Evolutionary conservation across 37 sponge, comb jelly and placozoan species (phyloP).

Genomic region (Beroe ovata): DNA sequence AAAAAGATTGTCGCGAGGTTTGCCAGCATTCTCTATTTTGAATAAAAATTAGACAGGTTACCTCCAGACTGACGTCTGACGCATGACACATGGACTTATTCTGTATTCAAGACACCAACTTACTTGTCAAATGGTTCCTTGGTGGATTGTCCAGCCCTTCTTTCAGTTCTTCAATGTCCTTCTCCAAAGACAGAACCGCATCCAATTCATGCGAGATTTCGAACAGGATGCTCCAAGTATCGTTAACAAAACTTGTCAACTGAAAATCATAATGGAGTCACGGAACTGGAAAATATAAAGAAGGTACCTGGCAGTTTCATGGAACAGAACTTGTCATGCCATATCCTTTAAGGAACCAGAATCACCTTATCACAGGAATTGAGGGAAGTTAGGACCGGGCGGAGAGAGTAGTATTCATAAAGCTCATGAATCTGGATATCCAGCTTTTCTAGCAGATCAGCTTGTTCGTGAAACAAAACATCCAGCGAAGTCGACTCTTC

Average conservation of each 20-base stretch:
- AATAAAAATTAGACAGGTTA: no score
- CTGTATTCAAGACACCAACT: no score
- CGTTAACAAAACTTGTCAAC: neutral
- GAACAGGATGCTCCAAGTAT: neutral
- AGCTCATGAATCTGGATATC: constrained; percentile 28
- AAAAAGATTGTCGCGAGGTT: no score
- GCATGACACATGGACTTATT: no score
- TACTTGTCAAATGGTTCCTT: constrained; percentile 6
- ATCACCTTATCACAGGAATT: neutral
- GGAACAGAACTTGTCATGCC: no score
- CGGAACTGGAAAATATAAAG: neutral
- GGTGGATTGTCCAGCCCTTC: neutral
- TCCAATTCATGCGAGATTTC: constrained; percentile 30
- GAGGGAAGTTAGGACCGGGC: neutral
- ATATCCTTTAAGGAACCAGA: no score
- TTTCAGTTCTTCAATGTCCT: constrained; percentile 20
- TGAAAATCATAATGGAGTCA: neutral
- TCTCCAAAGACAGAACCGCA: neutral
- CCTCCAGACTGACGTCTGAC: no score
- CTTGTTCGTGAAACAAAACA: neutral
- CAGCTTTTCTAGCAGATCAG: constrained; percentile 21
- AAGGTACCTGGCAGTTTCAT: no score
- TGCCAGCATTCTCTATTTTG: no score
- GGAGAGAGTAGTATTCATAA: constrained; percentile 15
- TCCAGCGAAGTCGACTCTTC: neutral